Evolutionary conservation across 2,113 vertebrate genomes (phyloP).

Genomic region (Falcunculus frontatus): DNA sequence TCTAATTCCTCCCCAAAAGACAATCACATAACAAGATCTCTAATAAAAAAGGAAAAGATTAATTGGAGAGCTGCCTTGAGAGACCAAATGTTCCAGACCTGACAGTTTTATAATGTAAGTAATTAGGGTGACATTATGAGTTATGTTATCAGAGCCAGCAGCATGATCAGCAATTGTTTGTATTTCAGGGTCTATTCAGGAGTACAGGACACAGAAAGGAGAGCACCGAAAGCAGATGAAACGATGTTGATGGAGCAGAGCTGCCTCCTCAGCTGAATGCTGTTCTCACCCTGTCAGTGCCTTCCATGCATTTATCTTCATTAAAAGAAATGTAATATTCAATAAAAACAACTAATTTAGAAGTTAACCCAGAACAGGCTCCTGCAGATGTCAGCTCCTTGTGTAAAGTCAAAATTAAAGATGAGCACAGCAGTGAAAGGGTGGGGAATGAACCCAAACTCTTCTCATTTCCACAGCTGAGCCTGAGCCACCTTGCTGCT

Average conservation of each 20-base stretch:
- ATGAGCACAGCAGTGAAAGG: background rate
- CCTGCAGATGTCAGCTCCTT: background rate
- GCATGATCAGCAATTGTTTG: slow-evolving; percentile 31
- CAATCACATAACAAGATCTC: slow-evolving; percentile 42
- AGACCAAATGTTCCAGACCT: slow-evolving; percentile 61
- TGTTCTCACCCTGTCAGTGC: background rate
- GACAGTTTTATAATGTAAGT: slow-evolving; percentile 52
- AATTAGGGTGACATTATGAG: slow-evolving; percentile 48
- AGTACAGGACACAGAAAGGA: background rate
- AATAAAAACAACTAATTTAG: background rate
- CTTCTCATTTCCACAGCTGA: background rate
- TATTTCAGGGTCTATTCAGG: background rate
- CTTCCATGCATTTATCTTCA: background rate
- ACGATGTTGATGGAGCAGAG: background rate
- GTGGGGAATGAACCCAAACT: background rate
- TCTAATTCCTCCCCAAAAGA: slow-evolving; percentile 35
- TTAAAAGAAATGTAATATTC: background rate
- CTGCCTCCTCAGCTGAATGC: background rate
- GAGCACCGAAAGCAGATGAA: slow-evolving; percentile 12
- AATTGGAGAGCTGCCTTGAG: slow-evolving; percentile 62
- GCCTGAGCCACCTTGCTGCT: background rate
- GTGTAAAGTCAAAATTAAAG: background rate
- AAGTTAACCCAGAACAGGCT: background rate
- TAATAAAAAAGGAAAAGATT: slow-evolving; percentile 69
- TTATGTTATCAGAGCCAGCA: slow-evolving; percentile 34